Evolutionary conservation across 1,140 invertebrate genomes (phyloP).

Genomic region (Macrotrachela quadricornifera): DNA sequence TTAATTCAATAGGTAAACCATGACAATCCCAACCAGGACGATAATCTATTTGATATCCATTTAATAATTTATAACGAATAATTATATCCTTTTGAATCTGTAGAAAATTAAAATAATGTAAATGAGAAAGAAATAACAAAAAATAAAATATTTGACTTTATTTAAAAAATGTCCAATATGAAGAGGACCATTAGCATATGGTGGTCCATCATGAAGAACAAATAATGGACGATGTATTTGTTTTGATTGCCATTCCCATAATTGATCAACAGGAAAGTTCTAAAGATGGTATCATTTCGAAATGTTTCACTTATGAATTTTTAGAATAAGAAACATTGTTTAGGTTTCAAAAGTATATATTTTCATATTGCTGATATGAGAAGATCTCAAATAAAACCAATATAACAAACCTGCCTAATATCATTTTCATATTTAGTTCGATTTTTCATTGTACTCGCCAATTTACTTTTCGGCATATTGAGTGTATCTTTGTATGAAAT

Average conservation of each 20-base stretch:
- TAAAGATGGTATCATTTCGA: too few species aligned
- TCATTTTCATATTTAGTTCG: neutral
- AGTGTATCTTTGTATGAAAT: neutral
- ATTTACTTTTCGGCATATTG: conserved; percentile 5
- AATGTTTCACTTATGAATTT: too few species aligned
- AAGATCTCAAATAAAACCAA: neutral
- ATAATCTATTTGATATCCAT: conserved; percentile 61
- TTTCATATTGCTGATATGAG: neutral
- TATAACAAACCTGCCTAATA: conserved; percentile 1
- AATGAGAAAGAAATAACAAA: too few species aligned
- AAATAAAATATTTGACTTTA: conserved; percentile 43
- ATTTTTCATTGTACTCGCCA: conserved; percentile 6
- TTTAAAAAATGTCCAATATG: conserved; percentile 98
- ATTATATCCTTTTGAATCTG: conserved; percentile 65
- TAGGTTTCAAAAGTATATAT: too few species aligned
- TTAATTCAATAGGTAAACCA: conserved; percentile 88
- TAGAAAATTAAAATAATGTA: too few species aligned
- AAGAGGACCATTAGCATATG: conserved; percentile 83
- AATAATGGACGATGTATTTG: conserved; percentile 31
- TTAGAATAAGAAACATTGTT: too few species aligned
- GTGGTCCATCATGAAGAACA: conserved; percentile 89
- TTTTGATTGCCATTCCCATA: conserved; percentile 1
- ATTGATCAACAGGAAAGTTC: neutral
- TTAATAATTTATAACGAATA: conserved; percentile 51
- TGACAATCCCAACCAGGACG: conserved; percentile 97